Evolutionary conservation across 2,888 invertebrate species (phyloP), one percentile per base, ranked within the genome.

Genomic region (Lepidocyrtinus sp.): DNA sequence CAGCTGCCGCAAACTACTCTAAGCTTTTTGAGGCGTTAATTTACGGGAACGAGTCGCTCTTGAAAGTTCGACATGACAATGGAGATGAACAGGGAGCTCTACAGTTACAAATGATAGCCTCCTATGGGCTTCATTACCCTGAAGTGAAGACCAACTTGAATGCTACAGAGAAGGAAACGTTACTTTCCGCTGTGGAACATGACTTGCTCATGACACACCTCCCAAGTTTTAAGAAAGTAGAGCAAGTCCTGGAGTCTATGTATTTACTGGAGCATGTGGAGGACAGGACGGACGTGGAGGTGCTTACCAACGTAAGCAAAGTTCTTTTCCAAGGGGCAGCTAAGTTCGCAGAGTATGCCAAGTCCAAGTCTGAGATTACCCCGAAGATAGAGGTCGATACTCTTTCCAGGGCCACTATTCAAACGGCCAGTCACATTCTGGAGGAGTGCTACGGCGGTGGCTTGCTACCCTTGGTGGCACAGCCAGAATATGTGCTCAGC

Each of bases 21-120:
- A 36, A 19, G 1, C 12, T 65, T 5, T 72, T 72, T 27, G 46
- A 64, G 1, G 19, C 67, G 1, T 5, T 75, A 1, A 55, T 81
- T 27, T 68, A 17, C 7, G 36, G 15, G 0, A 21, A 64, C 0
- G 17, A 73, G 9, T 72, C 75, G 0, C 9, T 68, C 3, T 46
- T 76, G 59, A 72, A 25, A 12, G n/a, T n/a, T 21, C 26, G 50
- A 12, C 15, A 68, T 50, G 12, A 61, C 9, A 22, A 25, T 7
- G 83, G 83, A 15, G 65, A 74, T n/a, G 26, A 76, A 22, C 80
- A 83, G 64, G 70, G 70, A 19, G 77, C 75, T 12, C 62, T 81
- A 17, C 80, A 83, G 7, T 7, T 83, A 3, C 62, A 70, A 50
- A 36, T 77, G 55, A 26, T 24, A 1, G 63, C 74, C 2, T 3